These are phyloP conservation scores for Corythaixoides concolor DNA, from an alignment of 2,113 vertebrate genomes.

Conservation along the genomic window DNA sequence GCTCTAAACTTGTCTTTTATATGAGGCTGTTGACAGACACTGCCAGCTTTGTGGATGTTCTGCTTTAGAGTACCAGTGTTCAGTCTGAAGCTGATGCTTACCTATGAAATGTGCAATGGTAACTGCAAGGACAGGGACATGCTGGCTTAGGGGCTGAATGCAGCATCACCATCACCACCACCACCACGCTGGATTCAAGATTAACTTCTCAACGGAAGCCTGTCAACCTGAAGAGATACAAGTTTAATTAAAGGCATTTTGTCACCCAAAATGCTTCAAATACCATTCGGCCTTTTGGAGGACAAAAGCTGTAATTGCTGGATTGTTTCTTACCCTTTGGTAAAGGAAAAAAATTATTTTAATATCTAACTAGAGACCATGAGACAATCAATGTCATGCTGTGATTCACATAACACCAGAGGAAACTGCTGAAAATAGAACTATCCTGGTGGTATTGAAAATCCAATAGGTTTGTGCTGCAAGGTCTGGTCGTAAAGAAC, in stretches of 20 bases:
- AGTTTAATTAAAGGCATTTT: background rate
- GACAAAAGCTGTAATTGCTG: background rate
- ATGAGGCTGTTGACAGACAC: background rate
- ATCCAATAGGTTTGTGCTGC: slow-evolving; percentile 25
- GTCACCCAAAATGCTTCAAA: background rate
- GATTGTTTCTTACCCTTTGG: background rate
- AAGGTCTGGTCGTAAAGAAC: background rate
- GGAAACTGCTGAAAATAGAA: background rate
- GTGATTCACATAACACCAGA: background rate
- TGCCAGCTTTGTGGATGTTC: background rate
- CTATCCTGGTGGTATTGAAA: slow-evolving; percentile 1
- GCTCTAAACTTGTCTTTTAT: background rate
- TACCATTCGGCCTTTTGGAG: background rate
- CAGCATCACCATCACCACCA: background rate
- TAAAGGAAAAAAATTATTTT: background rate
- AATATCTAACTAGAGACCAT: background rate
- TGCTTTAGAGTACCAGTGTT: background rate
- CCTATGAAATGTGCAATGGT: background rate
- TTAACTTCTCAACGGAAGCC: background rate
- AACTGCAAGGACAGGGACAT: background rate
- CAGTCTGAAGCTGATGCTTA: background rate
- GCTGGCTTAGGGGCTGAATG: background rate
- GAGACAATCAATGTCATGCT: background rate
- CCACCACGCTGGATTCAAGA: background rate
- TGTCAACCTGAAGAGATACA: background rate